These are phyloP conservation scores for Falco novaeseelandiae DNA, from an alignment of 2,797 vertebrate species.

Conservation along the genomic window DNA sequence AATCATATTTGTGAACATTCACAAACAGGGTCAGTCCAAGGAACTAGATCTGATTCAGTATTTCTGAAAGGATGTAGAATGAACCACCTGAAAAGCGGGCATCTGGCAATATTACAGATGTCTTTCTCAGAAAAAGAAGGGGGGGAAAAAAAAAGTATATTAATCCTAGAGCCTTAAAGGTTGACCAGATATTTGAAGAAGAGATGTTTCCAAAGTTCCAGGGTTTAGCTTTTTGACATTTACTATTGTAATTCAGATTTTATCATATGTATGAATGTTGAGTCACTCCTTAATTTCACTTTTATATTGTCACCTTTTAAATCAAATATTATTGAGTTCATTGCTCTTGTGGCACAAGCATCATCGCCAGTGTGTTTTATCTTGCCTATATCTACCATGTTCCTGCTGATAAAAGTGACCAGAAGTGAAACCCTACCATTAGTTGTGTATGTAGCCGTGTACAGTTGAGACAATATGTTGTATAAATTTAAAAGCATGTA, in stretches of 20 bases:
- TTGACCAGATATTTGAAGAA: not conserved
- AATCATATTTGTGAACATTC: not conserved
- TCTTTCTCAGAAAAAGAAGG: not conserved
- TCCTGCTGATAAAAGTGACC: not conserved
- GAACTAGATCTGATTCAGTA: not conserved
- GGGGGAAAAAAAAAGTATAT: not conserved
- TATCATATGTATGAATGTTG: not conserved
- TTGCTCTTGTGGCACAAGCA: not conserved
- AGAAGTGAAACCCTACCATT: not conserved
- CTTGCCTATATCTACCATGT: not conserved
- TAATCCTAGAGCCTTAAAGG: not conserved
- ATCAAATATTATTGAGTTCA: not conserved
- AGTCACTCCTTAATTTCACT: not conserved
- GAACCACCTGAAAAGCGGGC: not conserved
- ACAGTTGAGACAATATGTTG: rapidly evolving
- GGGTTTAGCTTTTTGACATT: not conserved
- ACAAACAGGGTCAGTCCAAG: not conserved
- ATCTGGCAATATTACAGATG: not conserved
- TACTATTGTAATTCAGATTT: not conserved
- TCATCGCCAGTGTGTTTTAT: not conserved
- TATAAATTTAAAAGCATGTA: not conserved
- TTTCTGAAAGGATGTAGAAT: not conserved
- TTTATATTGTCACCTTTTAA: not conserved
- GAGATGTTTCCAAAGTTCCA: not conserved
- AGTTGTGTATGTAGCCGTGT: not conserved